Evolutionary conservation across 2,113 vertebrate species (phyloP).

Genomic region (Amblyornis subalaris): DNA sequence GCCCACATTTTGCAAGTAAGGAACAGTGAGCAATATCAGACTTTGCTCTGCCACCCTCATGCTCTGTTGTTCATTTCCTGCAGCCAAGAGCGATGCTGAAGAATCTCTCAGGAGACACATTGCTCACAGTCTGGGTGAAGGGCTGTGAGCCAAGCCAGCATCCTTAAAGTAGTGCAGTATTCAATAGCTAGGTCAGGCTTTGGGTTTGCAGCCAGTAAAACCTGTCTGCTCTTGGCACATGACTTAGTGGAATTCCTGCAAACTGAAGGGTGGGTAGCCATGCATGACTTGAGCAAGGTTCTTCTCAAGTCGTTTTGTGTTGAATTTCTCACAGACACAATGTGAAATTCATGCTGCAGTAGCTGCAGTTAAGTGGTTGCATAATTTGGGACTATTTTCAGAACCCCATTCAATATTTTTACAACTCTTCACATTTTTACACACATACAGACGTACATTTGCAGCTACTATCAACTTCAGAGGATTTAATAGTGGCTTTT

Average conservation of each 20-base stretch:
- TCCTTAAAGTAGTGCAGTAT: background rate
- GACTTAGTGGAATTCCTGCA: background rate
- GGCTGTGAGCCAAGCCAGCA: background rate
- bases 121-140: background rate
- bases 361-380: background rate
- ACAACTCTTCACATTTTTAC: slow-evolving; percentile 1
- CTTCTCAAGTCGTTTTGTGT: background rate
- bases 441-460: background rate
- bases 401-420: slow-evolving; percentile 35
- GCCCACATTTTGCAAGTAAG: background rate
- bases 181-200: background rate
- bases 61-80: background rate
- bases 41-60: background rate
- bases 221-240: background rate
- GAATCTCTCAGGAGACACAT: background rate
- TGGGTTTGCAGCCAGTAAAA: background rate
- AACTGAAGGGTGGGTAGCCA: background rate
- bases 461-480: background rate
- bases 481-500: background rate
- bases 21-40: background rate
- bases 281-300: background rate
- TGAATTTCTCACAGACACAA: background rate
- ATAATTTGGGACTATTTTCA: background rate
- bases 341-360: background rate
- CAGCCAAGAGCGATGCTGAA: background rate